phyloP scores from a whole-genome alignment of 1,140 invertebrate genomes.

The Sminthurides bifidus region DNA sequence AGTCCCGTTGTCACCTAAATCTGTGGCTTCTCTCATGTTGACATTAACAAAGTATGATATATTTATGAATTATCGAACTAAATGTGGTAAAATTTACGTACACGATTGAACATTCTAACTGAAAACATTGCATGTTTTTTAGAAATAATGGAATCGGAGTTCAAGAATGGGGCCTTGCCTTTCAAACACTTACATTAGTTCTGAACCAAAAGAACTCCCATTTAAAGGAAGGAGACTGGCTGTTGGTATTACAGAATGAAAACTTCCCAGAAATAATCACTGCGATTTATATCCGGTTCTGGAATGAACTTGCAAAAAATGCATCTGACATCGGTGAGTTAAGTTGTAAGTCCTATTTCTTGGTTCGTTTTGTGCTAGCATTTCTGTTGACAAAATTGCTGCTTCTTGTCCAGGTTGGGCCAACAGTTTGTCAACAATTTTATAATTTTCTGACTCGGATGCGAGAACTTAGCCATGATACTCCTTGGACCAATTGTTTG shows the following conservation, averaged over 20 bases:
- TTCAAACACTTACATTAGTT: conserved; percentile 46
- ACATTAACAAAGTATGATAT: conserved; percentile 31
- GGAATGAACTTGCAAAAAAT: conserved; percentile 42
- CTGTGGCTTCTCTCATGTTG: conserved; percentile 29
- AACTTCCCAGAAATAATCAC: conserved; percentile 46
- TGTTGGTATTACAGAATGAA: conserved; percentile 21
- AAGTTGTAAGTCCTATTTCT: neutral
- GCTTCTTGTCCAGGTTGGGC: conserved; percentile 53
- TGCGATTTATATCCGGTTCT: conserved; percentile 56
- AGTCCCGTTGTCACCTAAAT: conserved; percentile 29
- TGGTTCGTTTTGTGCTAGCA: neutral
- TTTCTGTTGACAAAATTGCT: conserved; percentile 7
- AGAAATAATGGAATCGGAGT: conserved; percentile 54
- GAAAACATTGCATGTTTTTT: conserved; percentile 16
- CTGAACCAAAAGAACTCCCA: conserved; percentile 29
- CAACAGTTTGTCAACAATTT: conserved; percentile 58
- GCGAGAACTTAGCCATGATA: conserved; percentile 30
- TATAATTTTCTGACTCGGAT: conserved; percentile 58
- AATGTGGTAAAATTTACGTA: neutral
- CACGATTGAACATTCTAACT: neutral
- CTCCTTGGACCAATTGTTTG: conserved; percentile 23
- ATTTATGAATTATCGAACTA: neutral
- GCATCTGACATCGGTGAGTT: conserved; percentile 35
- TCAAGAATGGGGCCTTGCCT: conserved; percentile 58
- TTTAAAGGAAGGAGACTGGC: conserved; percentile 14